A percentile compares a stretch with the other conserved stretches of the same genome.
phyloP scores from a whole-genome alignment of 2,888 invertebrate genomes.

The Exephanes ischioxanthus region DNA sequence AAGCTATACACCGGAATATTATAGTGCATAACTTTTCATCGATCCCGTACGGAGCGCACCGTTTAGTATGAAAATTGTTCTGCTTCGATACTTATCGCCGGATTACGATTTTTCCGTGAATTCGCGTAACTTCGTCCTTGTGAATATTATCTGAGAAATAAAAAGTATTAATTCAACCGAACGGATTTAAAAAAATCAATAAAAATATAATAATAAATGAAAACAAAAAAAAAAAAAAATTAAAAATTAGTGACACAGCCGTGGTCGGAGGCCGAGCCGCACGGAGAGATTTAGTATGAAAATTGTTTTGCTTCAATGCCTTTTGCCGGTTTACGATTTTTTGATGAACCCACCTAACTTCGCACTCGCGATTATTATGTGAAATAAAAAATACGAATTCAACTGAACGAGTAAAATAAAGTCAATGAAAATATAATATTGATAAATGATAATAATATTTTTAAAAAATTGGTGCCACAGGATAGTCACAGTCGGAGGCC shows the following conservation, averaged over 20 bases:
- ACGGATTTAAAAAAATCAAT: background rate
- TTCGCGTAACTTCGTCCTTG: background rate
- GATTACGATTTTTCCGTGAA: background rate
- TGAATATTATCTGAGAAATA: background rate
- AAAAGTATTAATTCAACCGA: background rate
- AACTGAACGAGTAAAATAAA: background rate
- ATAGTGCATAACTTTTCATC: slow-evolving; percentile 10
- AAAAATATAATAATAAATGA: background rate
- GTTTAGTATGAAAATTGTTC: slow-evolving; percentile 10
- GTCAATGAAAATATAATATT: background rate
- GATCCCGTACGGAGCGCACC: background rate
- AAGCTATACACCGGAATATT: slow-evolving; percentile 1
- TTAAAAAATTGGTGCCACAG: slow-evolving; percentile 63
- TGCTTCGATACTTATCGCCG: background rate
- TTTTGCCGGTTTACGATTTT: background rate
- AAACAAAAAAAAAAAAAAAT: background rate
- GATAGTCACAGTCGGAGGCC: slow-evolving; percentile 70
- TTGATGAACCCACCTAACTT: background rate
- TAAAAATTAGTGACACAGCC: slow-evolving; percentile 45
- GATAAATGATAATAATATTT: background rate
- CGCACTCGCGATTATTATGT: background rate
- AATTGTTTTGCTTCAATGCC: background rate
- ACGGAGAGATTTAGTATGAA: slow-evolving; percentile 53
- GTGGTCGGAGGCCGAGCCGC: slow-evolving; percentile 73
- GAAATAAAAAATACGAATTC: background rate